A percentile compares a stretch with the other conserved stretches of the same genome.
phyloP scores from a whole-genome alignment of 2,113 vertebrate species.

The Rhipidura dahli region DNA sequence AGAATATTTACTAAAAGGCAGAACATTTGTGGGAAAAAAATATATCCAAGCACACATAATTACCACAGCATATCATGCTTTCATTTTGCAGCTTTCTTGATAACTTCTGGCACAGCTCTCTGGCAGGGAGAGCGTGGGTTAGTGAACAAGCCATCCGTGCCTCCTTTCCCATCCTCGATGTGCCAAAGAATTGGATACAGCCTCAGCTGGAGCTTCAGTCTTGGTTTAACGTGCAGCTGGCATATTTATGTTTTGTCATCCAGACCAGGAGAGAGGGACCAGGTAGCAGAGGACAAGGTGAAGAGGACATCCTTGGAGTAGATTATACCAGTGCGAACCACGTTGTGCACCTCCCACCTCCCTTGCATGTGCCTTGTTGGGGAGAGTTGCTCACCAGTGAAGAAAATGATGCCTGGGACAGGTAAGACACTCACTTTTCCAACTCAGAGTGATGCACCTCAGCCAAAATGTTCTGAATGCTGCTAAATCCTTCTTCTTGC shows the following conservation, averaged over 20 bases:
- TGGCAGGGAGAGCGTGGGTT: constrained; percentile 34
- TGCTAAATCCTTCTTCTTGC: not conserved
- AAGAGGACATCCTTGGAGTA: not conserved
- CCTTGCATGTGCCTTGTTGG: too few species aligned
- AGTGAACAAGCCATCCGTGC: not conserved
- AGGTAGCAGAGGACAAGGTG: not conserved
- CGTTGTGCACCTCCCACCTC: fast-evolving
- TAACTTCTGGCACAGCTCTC: constrained; percentile 47
- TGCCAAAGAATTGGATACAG: constrained; percentile 30
- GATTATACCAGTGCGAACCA: fast-evolving
- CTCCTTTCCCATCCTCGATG: not conserved
- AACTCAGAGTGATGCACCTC: not conserved
- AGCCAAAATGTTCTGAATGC: not conserved
- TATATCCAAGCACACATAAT: constrained; percentile 24
- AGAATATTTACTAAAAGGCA: constrained; percentile 42
- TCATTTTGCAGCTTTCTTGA: constrained; percentile 46
- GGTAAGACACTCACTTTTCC: not conserved
- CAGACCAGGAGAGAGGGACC: not conserved
- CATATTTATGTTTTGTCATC: not conserved
- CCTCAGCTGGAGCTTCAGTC: not conserved
- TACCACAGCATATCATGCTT: constrained; percentile 29
- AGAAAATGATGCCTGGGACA: not conserved
- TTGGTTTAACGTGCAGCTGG: not conserved
- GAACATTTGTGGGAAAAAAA: not conserved
- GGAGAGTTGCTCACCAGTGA: not conserved